Base-by-base conservation (phyloP, 2,888 invertebrate species). In the Diaphora mendica region DNA sequence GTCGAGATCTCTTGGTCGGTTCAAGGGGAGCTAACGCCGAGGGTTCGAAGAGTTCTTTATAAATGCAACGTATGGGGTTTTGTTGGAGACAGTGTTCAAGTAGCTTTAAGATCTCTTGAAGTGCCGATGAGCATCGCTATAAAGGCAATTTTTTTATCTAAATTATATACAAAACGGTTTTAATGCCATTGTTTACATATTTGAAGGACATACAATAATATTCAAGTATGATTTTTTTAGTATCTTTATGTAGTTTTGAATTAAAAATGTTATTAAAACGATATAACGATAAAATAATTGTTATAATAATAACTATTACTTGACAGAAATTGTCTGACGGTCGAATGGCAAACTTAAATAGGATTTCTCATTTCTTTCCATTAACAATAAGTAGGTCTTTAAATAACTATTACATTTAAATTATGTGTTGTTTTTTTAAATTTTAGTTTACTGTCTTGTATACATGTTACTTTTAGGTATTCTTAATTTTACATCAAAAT, bases 41-140 rank as follows among this genome's bases (percentile, higher is more conserved):
- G 86, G 81, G 85, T 85, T 78, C 76, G 77, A 74, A 78, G 83
- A 87, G 89, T 82, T 76, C 92, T 91, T 87, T 82, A 86, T 87
- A 89, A 89, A 85, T 82, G 85, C 86, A 86, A 87, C 80, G 86
- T 90, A 90, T 88, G 89, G 85, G 85, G 86, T 87, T 89, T 90
- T 89, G 83, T 85, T 76, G 75, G 70, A 83, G 86, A 81, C 73
- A 80, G 73, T 74, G 77, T 77, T 85, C 76, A 74, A 86, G 83
- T 44, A 70, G 72, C 73, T 68, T 77, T 71, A 76, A 76, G 64
- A 51, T 59, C 73, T 42, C 73, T 79, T 79, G 72, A 67, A 13
- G 70, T 69, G 20, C 15, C 42, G 33, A 77, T 65, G 79, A 70
- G 65, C 70, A 68, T 72, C 68, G 48, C 59, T 73, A 74, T 72